Conservation (phyloP, 2,113 vertebrate species). For the Marmota flaviventris region DNA sequence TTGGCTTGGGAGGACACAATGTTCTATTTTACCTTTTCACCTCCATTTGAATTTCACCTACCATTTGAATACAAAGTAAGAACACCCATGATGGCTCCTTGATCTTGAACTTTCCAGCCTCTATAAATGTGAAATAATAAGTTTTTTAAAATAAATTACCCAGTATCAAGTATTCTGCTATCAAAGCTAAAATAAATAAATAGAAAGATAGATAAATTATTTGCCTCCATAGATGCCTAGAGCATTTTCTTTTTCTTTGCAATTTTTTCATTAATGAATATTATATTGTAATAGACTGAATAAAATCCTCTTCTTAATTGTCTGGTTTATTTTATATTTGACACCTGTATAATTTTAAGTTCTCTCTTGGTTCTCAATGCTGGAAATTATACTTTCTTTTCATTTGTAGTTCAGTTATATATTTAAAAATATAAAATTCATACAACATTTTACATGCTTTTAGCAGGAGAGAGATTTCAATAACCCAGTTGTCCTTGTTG, state of each 20-base stretch:
- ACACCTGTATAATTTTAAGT: slow-evolving; percentile 29
- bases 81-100: not conserved
- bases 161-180: not conserved
- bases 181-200: not conserved
- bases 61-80: not conserved
- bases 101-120: not conserved
- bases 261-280: not conserved
- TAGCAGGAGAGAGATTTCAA: not conserved
- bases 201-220: not conserved
- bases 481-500: not conserved
- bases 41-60: not conserved
- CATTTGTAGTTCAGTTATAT: not conserved
- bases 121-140: not conserved
- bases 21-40: not conserved
- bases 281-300: not conserved
- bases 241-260: not conserved
- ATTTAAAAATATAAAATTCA: not conserved
- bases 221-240: not conserved
- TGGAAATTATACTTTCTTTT: not conserved
- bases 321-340: not conserved
- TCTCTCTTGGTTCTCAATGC: not conserved
- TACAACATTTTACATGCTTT: not conserved
- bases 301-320: slow-evolving; percentile 35
- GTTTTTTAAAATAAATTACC: not conserved
- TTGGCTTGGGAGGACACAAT: not conserved